phyloP scores from a whole-genome alignment of 2,113 vertebrate species.

The Aix galericulata region DNA sequence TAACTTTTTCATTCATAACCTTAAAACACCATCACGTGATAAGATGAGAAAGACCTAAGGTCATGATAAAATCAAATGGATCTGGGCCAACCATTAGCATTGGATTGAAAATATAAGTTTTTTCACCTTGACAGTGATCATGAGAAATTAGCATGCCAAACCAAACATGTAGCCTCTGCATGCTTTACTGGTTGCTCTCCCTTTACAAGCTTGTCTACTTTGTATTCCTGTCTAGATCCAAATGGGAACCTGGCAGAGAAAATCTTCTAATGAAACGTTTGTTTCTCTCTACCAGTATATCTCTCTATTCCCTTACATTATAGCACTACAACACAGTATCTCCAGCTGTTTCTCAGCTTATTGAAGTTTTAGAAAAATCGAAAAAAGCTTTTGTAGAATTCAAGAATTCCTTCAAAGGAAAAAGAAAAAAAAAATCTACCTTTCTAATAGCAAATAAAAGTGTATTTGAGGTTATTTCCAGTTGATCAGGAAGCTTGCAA shows the following conservation, averaged over 20 bases:
- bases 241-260: not conserved
- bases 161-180: not conserved
- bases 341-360: not conserved
- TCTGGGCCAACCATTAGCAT: not conserved
- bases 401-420: not conserved
- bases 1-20: not conserved
- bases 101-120: not conserved
- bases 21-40: not conserved
- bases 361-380: not conserved
- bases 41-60: not conserved
- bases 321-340: fast-evolving
- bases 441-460: not conserved
- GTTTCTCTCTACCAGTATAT: not conserved
- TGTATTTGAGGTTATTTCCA: not conserved
- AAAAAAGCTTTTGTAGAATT: not conserved
- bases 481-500: not conserved
- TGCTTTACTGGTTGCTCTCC: not conserved
- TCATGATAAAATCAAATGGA: not conserved
- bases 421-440: not conserved
- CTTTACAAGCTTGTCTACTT: not conserved
- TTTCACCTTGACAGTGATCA: not conserved
- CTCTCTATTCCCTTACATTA: not conserved
- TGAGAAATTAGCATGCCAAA: not conserved
- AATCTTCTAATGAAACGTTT: not conserved
- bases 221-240: not conserved